Evolutionary conservation across 2,888 invertebrate genomes (phyloP).

Genomic region (Caenorhabditis auriculariae): DNA sequence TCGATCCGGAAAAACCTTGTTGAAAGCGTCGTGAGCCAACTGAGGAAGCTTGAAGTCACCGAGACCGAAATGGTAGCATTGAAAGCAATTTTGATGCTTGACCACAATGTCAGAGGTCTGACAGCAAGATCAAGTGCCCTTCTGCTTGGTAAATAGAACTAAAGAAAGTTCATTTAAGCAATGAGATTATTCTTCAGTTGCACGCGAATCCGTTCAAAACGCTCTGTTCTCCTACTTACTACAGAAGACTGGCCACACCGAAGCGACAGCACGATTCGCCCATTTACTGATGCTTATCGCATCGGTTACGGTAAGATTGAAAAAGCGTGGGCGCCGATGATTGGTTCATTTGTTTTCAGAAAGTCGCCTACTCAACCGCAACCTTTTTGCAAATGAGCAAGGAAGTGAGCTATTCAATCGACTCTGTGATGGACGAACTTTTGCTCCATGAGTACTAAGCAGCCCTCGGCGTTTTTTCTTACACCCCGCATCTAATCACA

Average conservation of each 20-base stretch:
- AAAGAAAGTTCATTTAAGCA: background rate
- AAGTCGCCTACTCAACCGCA: slow-evolving; percentile 41
- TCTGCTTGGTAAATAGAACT: slow-evolving; percentile 5
- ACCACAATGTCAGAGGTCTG: slow-evolving; percentile 48
- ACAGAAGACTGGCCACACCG: slow-evolving; percentile 14
- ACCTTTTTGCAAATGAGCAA: slow-evolving; percentile 34
- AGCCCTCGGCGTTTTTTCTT: no score
- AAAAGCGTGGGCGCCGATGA: slow-evolving; percentile 3
- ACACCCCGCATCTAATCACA: background rate
- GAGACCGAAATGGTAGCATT: slow-evolving; percentile 52
- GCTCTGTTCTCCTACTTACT: slow-evolving; percentile 52
- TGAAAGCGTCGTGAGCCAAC: slow-evolving; percentile 32
- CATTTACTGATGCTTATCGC: slow-evolving; percentile 51
- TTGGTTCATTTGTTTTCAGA: slow-evolving; percentile 31
- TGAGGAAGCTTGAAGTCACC: slow-evolving; percentile 38
- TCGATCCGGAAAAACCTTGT: slow-evolving; percentile 29
- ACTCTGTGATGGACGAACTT: slow-evolving; percentile 36
- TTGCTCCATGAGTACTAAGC: slow-evolving; percentile 22
- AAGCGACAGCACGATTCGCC: slow-evolving; percentile 54
- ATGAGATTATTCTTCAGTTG: slow-evolving; percentile 11
- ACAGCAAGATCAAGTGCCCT: slow-evolving; percentile 14
- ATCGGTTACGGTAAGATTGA: slow-evolving; percentile 49
- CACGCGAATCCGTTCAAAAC: slow-evolving; percentile 55
- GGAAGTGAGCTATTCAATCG: slow-evolving; percentile 27
- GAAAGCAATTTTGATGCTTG: slow-evolving; percentile 60